These are phyloP conservation scores for Coryphaenoides rupestris DNA, from an alignment of 2,113 vertebrate genomes.

Conservation along the genomic window DNA sequence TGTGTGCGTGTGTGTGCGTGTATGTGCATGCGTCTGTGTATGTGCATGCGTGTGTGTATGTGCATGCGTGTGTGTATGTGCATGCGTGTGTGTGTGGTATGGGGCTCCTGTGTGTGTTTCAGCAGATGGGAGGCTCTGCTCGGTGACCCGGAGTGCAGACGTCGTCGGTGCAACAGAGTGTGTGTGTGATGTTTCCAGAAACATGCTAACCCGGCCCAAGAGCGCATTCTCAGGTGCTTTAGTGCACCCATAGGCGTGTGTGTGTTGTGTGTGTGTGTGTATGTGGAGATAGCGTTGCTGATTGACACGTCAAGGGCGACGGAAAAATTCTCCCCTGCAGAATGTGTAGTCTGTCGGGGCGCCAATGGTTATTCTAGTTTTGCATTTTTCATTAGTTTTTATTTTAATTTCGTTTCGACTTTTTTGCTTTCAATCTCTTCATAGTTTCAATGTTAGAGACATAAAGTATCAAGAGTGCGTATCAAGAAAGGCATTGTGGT, in stretches of 20 bases:
- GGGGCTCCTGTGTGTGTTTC: conserved; percentile 36
- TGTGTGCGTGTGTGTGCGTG: neutral
- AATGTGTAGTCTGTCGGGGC: conserved; percentile 69
- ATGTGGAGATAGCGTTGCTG: conserved; percentile 69
- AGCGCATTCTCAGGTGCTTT: conserved; percentile 64
- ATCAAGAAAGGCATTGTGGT: conserved; percentile 56
- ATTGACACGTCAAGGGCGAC: conserved; percentile 72
- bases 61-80: conserved; percentile 9
- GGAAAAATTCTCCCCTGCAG: conserved; percentile 64
- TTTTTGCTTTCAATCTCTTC: conserved; percentile 29
- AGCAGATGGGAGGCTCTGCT: conserved; percentile 40
- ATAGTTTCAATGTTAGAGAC: too few species aligned
- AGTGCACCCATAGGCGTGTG: conserved; percentile 51
- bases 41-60: conserved; percentile 3
- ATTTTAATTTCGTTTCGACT: conserved; percentile 15
- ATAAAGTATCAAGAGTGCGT: too few species aligned
- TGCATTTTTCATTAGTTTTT: conserved; percentile 20
- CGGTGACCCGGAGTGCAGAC: conserved; percentile 62
- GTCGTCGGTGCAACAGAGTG: conserved; percentile 43
- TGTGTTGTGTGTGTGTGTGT: conserved; percentile 49
- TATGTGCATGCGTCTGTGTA: conserved; percentile 6
- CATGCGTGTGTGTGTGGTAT: conserved; percentile 22
- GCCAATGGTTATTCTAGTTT: too few species aligned
- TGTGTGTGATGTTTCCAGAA: conserved; percentile 57
- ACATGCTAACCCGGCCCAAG: conserved; percentile 30